Base-by-base conservation (phyloP, 2,113 vertebrate species). In the Salvator merianae region DNA sequence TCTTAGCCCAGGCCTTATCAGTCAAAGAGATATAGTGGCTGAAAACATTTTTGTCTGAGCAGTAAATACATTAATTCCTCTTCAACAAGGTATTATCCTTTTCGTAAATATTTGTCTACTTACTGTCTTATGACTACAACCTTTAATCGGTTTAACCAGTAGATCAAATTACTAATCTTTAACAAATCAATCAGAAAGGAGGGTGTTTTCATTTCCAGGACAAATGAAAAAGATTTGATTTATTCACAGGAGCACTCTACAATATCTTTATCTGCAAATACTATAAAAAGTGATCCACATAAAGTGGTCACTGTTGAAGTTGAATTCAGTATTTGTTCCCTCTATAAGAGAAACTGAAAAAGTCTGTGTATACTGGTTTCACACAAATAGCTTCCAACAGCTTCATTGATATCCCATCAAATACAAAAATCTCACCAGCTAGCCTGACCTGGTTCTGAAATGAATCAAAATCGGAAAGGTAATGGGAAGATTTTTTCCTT, bases 361-460 rank as follows among this genome's bases (percentile, higher is more conserved):
- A 90, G 88, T 87, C 93, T 92, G 91, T 63, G 68, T 26, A 78
- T 80, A 79, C 85, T 84, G 84, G 81, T 82, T 85, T 87, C 83
- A 93, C 79, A 72, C 86, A 0, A 14, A 69, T 6, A 40, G 92
- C 84, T 16, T 69, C 18, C 5, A 36, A 69, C 68, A 34, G 16
- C 18, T 69, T 34, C 68, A 69, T 6, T 69, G 68, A 7, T 34
- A 69, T 22, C 68, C 13, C 16, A 34, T 69, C 18, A 18, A 34
- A 34, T 69, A 34, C 55, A 59, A 94, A 94, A 95, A 95, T 93
- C 91, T 69, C 76, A 96, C 95, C 94, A 95, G 14, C 16, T 16
- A 20, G 20, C 14, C 4, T 20, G 18, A 59, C 55, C 55, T 59
- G 53, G 95, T 96, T 96, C 92, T 32, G 32, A 68, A 32, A 12